A percentile compares a stretch with the other conserved stretches of the same genome.
Conservation (phyloP, 2,888 invertebrate genomes). For the Volucella bombylans region DNA sequence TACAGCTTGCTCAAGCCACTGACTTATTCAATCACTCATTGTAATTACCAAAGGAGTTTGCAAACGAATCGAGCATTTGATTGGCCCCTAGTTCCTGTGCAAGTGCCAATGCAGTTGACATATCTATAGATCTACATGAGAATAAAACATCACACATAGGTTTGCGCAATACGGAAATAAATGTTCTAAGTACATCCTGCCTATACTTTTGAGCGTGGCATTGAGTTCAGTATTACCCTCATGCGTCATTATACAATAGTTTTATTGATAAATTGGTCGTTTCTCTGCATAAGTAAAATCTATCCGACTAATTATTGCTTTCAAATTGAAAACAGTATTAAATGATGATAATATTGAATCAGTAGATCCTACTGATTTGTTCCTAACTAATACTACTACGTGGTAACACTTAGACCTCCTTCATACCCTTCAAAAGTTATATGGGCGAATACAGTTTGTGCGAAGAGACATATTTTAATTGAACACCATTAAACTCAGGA, state of each 20-base stretch:
- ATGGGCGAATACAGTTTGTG: constrained; percentile 43
- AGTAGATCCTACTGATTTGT: constrained; percentile 18
- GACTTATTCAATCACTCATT: too few relatives aligned
- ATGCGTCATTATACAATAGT: constrained; percentile 32
- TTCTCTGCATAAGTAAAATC: constrained; percentile 8
- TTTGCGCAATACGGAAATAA: constrained; percentile 23
- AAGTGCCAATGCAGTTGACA: constrained; percentile 27
- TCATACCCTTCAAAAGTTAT: constrained; percentile 40
- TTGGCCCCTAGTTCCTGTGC: too few relatives aligned
- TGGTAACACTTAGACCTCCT: constrained; percentile 53
- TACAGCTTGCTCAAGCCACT: too few relatives aligned
- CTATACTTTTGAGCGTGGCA: constrained; percentile 23
- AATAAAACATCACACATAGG: constrained; percentile 30
- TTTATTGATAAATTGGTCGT: constrained; percentile 7
- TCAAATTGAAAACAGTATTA: constrained; percentile 12
- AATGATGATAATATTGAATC: constrained; percentile 6
- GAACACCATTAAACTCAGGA: constrained; percentile 19
- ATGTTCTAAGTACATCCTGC: constrained; percentile 23
- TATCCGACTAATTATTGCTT: constrained; percentile 5
- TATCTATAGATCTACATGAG: constrained; percentile 16
- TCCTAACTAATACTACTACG: constrained; percentile 43
- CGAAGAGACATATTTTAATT: too few relatives aligned
- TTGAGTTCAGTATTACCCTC: constrained; percentile 24
- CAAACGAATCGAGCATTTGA: too few relatives aligned
- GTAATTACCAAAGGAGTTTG: too few relatives aligned